phyloP scores from a whole-genome alignment of 2,797 vertebrate species.

The Premnoplex brunnescens region DNA sequence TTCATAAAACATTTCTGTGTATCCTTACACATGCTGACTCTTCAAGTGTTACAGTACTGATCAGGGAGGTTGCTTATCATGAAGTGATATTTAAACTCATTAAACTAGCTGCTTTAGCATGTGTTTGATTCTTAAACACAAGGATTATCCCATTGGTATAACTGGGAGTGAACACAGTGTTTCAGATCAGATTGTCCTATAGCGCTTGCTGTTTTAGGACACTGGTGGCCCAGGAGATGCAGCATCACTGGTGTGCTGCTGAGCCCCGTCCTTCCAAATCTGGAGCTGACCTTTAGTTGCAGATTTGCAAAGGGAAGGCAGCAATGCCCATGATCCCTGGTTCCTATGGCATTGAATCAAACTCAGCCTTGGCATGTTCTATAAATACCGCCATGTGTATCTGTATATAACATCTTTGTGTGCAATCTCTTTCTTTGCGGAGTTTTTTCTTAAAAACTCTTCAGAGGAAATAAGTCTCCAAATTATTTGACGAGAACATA shows the following conservation, averaged over 20 bases:
- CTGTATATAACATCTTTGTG: background rate
- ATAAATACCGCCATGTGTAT: background rate
- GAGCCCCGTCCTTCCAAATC: background rate
- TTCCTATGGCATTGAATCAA: background rate
- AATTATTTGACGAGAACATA: background rate
- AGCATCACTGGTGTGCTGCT: background rate
- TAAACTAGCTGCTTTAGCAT: background rate
- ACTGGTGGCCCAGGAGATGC: too few relatives aligned
- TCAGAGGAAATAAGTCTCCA: background rate
- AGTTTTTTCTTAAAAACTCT: background rate
- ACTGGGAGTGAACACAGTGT: fast-evolving
- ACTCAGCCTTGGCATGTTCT: background rate
- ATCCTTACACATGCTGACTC: fast-evolving
- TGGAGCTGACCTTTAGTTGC: background rate
- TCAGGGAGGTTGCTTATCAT: background rate
- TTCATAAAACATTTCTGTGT: fast-evolving
- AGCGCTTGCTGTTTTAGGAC: background rate
- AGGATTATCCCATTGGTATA: background rate
- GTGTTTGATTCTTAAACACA: background rate
- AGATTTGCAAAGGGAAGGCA: background rate
- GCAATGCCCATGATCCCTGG: fast-evolving
- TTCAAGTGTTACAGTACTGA: background rate
- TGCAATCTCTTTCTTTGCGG: background rate
- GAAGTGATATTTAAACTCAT: background rate
- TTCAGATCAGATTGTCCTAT: background rate